Evolutionary conservation across 2,888 invertebrate genomes (phyloP), one percentile per base, ranked within the genome.

Genomic region (Mesorhabditis sp.): DNA sequence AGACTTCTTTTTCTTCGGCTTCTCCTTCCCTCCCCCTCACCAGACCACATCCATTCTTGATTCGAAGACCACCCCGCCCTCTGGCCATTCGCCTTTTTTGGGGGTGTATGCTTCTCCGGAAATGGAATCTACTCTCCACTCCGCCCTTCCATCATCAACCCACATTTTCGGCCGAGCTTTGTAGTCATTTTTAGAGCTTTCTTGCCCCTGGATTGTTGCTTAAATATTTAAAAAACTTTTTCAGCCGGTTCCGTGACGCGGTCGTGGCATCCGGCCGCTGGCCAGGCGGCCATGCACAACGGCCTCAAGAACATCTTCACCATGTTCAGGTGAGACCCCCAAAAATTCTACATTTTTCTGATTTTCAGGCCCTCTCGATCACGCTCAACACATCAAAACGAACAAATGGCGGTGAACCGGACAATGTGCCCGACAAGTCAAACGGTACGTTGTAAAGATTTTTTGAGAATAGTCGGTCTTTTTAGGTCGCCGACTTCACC

Each of bases 281-380:
- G 72, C 67, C 71, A 72, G 5, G 72, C 74, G 5, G 67, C 72
- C 2, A 45, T 58, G 10, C 43, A 45, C 44, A 45, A 68, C 2
- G 42, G 64, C 42, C 68, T 65, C 67, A 80, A 77, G 68, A 75
- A 75, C 63, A 74, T 80, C 50, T 77, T 80, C 65, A 72, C 73
- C 43, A 75, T 80, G 65, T 70, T 80, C 58, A 72, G 74, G 79
- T 79, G 45, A 63, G 28, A 41, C 7, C 7, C 7, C 45, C 10
- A 10, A 15, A 15, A 50, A 28, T 58, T 6, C n/a, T 41, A 67
- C 41, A 50, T 43, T n/a, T 43, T 10, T 43, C 44, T 10, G 10
- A 15, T 64, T 69, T 10, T 66, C 65, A 69, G 65, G 15, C 67
- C 67, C 15, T 42, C 62, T 42, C 71, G 73, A 4, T 71, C 71